Evolutionary conservation across 2,797 vertebrate genomes (phyloP).

Genomic region (Lemur catta): DNA sequence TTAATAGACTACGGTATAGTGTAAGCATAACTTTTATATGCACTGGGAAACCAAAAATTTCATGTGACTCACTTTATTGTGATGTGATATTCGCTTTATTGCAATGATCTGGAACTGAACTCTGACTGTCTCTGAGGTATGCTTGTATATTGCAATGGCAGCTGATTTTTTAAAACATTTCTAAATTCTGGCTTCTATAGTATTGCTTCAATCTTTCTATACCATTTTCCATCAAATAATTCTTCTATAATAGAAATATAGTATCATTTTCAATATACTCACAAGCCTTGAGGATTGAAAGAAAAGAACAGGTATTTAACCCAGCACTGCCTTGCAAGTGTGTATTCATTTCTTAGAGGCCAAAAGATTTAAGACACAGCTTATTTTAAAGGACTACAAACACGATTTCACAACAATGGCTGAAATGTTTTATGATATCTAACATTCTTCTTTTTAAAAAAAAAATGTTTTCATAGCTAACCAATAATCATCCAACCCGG

Average conservation of each 20-base stretch:
- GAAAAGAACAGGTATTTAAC: background rate
- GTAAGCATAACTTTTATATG: background rate
- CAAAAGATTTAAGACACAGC: background rate
- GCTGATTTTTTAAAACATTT: conserved; percentile 5
- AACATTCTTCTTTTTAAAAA: background rate
- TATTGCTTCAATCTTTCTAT: background rate
- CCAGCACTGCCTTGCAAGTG: background rate
- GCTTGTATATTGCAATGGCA: background rate
- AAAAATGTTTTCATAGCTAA: background rate
- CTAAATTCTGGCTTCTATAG: background rate
- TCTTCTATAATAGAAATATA: background rate
- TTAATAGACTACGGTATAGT: background rate
- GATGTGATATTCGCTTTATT: background rate
- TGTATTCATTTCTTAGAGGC: background rate
- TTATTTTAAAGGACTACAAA: background rate
- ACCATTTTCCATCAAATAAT: background rate
- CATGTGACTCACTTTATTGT: background rate
- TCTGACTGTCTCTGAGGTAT: background rate
- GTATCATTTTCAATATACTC: background rate
- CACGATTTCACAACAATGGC: background rate
- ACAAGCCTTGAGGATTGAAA: background rate
- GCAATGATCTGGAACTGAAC: background rate
- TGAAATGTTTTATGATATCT: background rate
- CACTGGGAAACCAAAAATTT: background rate
- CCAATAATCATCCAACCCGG: background rate